Conservation (phyloP, 2,888 invertebrate genomes). For the Archaeoteleia sp. region DNA sequence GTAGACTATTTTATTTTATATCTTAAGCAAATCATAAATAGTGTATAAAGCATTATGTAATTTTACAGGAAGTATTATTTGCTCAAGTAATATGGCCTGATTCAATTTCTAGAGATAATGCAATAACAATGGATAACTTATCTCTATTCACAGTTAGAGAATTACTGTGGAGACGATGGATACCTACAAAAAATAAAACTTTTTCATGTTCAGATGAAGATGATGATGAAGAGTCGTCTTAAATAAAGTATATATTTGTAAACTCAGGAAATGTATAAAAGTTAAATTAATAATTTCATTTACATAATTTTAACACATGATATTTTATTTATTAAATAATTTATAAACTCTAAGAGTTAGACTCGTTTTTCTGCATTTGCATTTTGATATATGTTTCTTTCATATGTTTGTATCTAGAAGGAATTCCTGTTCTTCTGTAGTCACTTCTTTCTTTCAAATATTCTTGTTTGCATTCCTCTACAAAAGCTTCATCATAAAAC, state of each 20-base stretch:
- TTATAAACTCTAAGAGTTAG: too few species aligned
- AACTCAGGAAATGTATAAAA: too few species aligned
- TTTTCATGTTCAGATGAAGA: slow-evolving; percentile 66
- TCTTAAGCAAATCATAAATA: too few species aligned
- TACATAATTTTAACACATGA: slow-evolving; percentile 5
- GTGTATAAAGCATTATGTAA: too few species aligned
- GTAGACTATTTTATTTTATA: neutral
- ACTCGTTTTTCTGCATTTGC: too few species aligned
- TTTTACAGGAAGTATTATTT: slow-evolving; percentile 81
- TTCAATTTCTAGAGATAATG: slow-evolving; percentile 62
- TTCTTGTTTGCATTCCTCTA: slow-evolving; percentile 83
- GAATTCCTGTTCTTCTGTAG: slow-evolving; percentile 87
- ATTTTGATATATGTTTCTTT: too few species aligned
- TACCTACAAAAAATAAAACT: slow-evolving; percentile 74
- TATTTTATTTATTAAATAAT: too few species aligned
- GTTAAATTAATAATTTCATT: too few species aligned
- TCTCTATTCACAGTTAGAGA: slow-evolving; percentile 80
- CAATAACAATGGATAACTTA: slow-evolving; percentile 76
- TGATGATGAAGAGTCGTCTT: too few species aligned
- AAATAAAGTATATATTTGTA: too few species aligned
- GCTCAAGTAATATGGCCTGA: slow-evolving; percentile 79
- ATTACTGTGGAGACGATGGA: slow-evolving; percentile 81
- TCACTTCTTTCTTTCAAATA: slow-evolving; percentile 89
- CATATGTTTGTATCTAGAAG: too few species aligned
- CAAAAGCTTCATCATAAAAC: slow-evolving; percentile 87